Evolutionary conservation across 2,888 invertebrate genomes (phyloP).

Genomic region (Ypsolopha sequella): DNA sequence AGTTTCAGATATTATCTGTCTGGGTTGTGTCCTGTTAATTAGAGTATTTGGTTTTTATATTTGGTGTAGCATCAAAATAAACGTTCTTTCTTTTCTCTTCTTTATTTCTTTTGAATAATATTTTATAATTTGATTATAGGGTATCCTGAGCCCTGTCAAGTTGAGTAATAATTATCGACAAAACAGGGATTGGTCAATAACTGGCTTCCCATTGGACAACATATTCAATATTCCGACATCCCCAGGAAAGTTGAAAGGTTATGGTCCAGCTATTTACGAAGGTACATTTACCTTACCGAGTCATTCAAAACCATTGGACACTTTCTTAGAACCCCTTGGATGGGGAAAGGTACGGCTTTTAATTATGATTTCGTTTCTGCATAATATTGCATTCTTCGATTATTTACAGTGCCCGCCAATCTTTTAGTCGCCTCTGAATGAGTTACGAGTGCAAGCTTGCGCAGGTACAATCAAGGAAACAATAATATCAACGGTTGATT

Average conservation of each 20-base stretch:
- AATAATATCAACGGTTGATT: no score
- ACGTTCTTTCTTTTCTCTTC: no score
- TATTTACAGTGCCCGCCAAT: background rate
- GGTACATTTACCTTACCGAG: conserved; percentile 49
- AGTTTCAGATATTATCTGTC: no score
- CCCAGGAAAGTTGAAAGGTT: conserved; percentile 7
- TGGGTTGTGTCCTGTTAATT: no score
- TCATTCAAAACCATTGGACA: conserved; percentile 72
- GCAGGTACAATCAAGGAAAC: no score
- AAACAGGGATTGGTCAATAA: conserved; percentile 73
- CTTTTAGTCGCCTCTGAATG: no score
- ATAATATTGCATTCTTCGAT: background rate
- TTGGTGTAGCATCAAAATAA: no score
- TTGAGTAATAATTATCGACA: conserved; percentile 57
- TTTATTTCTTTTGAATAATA: background rate
- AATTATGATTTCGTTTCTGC: background rate
- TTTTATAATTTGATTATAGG: conserved; percentile 44
- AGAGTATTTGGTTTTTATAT: no score
- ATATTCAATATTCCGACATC: conserved; percentile 16
- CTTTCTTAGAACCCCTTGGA: conserved; percentile 80
- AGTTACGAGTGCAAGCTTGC: no score
- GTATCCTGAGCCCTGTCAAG: conserved; percentile 67
- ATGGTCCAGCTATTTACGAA: conserved; percentile 70
- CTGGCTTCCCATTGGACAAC: conserved; percentile 65
- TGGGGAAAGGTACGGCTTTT: conserved; percentile 78